phyloP scores from a whole-genome alignment of 2,888 invertebrate genomes.

The Apotomis capreana region DNA sequence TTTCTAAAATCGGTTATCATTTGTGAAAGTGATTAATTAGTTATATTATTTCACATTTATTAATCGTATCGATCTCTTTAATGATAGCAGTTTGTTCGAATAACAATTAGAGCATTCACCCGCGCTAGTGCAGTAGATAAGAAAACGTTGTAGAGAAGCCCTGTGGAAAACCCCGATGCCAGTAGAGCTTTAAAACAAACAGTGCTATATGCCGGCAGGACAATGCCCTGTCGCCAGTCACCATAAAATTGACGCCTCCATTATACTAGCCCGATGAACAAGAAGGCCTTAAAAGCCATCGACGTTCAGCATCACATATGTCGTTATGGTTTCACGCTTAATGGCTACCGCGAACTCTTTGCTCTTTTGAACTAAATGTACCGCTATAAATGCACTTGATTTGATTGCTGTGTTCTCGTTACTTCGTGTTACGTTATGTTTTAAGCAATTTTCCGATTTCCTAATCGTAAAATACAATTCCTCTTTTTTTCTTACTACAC shows the following conservation, averaged over 20 bases:
- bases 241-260: conserved; percentile 67
- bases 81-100: no score
- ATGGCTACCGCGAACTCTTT: conserved; percentile 20
- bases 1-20: no score
- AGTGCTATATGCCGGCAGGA: conserved; percentile 47
- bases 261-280: conserved; percentile 22
- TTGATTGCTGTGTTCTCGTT: conserved; percentile 15
- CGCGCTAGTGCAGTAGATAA: background rate
- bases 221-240: conserved; percentile 71
- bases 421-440: background rate
- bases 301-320: background rate
- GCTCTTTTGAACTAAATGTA: conserved; percentile 24
- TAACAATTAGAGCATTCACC: no score
- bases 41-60: no score
- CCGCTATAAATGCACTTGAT: conserved; percentile 34
- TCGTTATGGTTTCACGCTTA: conserved; percentile 1
- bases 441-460: background rate
- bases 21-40: no score
- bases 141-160: background rate
- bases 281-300: conserved; percentile 6
- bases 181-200: conserved; percentile 22
- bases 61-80: no score
- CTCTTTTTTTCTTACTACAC: no score
- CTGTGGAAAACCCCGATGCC: background rate
- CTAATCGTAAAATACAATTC: background rate